Evolutionary conservation across 2,888 invertebrate genomes (phyloP), one percentile per base, ranked within the genome.

Genomic region (Neelides folsomi): DNA sequence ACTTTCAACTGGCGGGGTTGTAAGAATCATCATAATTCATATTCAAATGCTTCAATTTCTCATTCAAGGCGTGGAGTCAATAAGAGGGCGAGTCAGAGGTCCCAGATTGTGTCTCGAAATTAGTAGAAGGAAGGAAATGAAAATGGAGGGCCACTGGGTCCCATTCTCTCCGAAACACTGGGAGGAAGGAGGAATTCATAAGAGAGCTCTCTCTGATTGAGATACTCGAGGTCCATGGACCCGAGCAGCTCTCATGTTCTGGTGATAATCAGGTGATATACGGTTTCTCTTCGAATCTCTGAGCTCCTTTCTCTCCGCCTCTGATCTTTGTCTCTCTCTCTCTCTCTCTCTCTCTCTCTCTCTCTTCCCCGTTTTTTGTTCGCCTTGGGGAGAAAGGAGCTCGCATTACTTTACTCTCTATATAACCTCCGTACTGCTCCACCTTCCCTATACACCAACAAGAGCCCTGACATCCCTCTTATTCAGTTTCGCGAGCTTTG

Each of bases 251-350:
- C 54, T 54, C 52, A 54, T 57, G 57, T 57, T 52, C 51, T 52
- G 47, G 57, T 54, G 57, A 57, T 57, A 57, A 57, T 57, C 57
- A 57, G 57, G 50, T 57, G 57, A 57, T 57, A 54, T 57, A 57
- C 54, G 57, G 52, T 54, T 51, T 49, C 53, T 46, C 37, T 43
- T 40, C 35, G 37, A 16, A 16, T 49, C 42, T 54, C 39, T 48
- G 39, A 48, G 48, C 53, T 53, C 53, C 44, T 44, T 51, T 51
- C 42, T 43, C 35, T 56, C 51, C 49, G 43, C 41, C 49, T 53
- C 46, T 53, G 51, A 45, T 52, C 53, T 56, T 53, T 53, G 53
- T 51, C 52, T 57, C 48, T 47, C 40, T 37, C 36, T 52, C 38
- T 13, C 20, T 20, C 47, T 19, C n/a, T n/a, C n/a, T n/a, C n/a